Conservation (phyloP, 2,797 vertebrate species). For the Menidia menidia region DNA sequence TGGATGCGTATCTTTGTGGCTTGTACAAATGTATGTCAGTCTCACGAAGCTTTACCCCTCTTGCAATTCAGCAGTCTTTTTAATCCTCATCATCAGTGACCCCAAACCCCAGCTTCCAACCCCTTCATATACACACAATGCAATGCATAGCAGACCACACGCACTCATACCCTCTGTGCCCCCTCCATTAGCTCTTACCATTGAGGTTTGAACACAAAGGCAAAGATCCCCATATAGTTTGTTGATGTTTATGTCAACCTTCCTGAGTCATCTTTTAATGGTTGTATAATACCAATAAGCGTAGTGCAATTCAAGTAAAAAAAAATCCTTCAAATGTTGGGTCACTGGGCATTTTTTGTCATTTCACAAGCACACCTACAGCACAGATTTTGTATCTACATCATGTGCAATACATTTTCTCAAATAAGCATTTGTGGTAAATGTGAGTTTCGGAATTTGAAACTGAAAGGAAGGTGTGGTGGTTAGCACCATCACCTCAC, state of each 20-base stretch:
- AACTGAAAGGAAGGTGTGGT: conserved; percentile 56
- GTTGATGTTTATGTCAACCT: conserved; percentile 61
- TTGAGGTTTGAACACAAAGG: conserved; percentile 53
- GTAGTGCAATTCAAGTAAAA: conserved; percentile 30
- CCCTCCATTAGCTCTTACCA: conserved; percentile 61
- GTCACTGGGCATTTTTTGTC: conserved; percentile 31
- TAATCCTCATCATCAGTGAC: conserved; percentile 81
- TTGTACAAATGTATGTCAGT: conserved; percentile 61
- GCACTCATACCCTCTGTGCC: conserved; percentile 50
- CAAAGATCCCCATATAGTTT: conserved; percentile 49
- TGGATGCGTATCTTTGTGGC: conserved; percentile 62
- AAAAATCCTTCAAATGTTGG: conserved; percentile 40
- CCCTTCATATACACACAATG: conserved; percentile 54
- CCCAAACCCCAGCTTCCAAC: conserved; percentile 67
- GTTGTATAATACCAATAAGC: conserved; percentile 54
- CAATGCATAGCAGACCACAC: conserved; percentile 67
- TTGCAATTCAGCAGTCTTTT: conserved; percentile 71
- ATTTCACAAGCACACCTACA: conserved; percentile 38
- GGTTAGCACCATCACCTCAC: too few relatives aligned
- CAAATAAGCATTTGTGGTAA: conserved; percentile 44
- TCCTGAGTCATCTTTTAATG: conserved; percentile 44
- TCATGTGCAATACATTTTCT: conserved; percentile 58
- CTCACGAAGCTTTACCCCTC: conserved; percentile 67
- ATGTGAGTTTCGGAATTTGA: conserved; percentile 53
- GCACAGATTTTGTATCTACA: conserved; percentile 36